Conservation (phyloP, 2,797 vertebrate species). For the Cryptoblepharus egeriae region DNA sequence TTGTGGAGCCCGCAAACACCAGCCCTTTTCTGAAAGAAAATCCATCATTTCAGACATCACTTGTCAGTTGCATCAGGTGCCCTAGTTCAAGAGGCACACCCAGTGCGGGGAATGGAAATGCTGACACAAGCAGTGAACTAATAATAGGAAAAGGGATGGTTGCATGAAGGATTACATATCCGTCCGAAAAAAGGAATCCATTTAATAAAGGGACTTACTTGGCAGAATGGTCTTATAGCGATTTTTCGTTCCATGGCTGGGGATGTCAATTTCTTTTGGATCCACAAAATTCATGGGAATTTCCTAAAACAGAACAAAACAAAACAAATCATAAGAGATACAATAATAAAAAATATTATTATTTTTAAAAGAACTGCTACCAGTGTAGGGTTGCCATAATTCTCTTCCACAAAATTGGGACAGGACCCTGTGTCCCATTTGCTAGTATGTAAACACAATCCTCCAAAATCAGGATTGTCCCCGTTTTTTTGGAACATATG, state of each 20-base stretch:
- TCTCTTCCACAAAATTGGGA: no score
- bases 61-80: conserved; percentile 73
- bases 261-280: conserved; percentile 93
- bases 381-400: no score
- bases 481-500: no score
- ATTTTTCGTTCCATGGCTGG: conserved; percentile 95
- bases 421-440: no score
- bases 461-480: no score
- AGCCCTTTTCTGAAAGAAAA: conserved; percentile 67
- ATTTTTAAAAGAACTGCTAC: no score
- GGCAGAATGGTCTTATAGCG: conserved; percentile 97
- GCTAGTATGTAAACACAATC: no score
- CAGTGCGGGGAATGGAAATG: conserved; percentile 75
- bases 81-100: conserved; percentile 54
- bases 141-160: conserved; percentile 71
- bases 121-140: conserved; percentile 57
- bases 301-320: conserved; percentile 84
- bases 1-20: conserved; percentile 47
- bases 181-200: conserved; percentile 19
- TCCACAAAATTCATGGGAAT: conserved; percentile 99
- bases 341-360: no score
- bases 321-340: conserved; percentile 33
- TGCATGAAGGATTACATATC: conserved; percentile 45
- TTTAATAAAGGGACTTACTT: conserved; percentile 83
- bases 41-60: conserved; percentile 49